Evolutionary conservation across 2,113 vertebrate species (phyloP).

Genomic region (Taxidea taxus): DNA sequence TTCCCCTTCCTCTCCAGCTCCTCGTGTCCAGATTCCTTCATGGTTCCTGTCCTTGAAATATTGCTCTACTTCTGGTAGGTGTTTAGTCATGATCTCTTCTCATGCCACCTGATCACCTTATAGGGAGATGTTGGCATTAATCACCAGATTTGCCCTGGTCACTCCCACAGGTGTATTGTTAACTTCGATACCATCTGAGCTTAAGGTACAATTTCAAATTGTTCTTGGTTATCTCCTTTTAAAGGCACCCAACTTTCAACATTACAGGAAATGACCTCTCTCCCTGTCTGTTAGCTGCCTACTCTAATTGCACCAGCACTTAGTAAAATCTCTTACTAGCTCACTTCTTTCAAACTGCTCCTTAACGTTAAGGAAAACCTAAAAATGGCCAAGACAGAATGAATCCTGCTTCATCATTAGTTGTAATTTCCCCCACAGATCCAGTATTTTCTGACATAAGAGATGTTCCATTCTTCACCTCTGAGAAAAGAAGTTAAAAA

Average conservation of each 20-base stretch:
- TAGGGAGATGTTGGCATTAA: not conserved
- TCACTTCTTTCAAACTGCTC: not conserved
- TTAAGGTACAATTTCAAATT: not conserved
- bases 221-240: not conserved
- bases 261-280: not conserved
- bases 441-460: not conserved
- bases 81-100: not conserved
- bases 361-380: not conserved
- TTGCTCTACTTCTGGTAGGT: not conserved
- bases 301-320: not conserved
- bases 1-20: not conserved
- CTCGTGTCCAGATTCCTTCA: not conserved
- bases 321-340: not conserved
- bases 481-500: conserved; percentile 25
- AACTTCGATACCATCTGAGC: not conserved
- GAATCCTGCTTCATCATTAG: not conserved
- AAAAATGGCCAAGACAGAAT: not conserved
- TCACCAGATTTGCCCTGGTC: not conserved
- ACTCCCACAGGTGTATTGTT: not conserved
- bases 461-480: not conserved
- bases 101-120: not conserved
- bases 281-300: not conserved
- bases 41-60: not conserved
- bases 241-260: not conserved
- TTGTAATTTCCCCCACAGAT: not conserved